Evolutionary conservation across 2,113 vertebrate genomes (phyloP), one percentile per base, ranked within the genome.

Genomic region (Plecturocebus donacophilus): DNA sequence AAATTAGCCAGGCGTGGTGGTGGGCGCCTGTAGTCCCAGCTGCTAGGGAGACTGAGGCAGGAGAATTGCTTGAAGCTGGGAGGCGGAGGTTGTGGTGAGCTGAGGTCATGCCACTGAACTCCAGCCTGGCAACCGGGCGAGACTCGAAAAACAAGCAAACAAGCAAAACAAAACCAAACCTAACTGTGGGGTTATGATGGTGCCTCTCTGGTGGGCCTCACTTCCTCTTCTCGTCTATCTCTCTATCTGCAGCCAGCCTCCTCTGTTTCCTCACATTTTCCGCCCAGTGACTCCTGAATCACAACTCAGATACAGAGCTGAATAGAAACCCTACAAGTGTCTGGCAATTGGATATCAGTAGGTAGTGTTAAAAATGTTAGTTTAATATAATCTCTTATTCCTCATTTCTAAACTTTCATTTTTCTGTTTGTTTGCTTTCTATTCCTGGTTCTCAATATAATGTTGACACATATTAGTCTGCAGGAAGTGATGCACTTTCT

Each of bases 141-240:
- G 52, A 52, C 52, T 52, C 16, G 17, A 52, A 17, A 19, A 52
- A 17, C 14, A 52, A 49, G 14, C 13, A 49, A 52, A 52, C 16
- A 52, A 52, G 16, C 52, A 52, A 52, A 17, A 52, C 52, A 52
- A 52, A 52, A 52, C 52, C 30, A 64, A 87, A 40, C 9, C 5
- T 8, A 58, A 75, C 19, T 10, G 14, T 10, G 2, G 13, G 12
- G 3, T 58, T 56, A 45, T 0, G 38, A 52, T 3, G 3, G 1
- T 16, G 3, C 6, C 25, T 54, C 17, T n/a, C 21, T 27, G 45
- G 14, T 2, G 27, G 13, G 35, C 23, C 5, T 84, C 27, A 17
- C 25, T 84, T 79, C 0, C 20, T 54, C 10, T 4, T 64, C 8
- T 8, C 47, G 0, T 61, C 68, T 23, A 10, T 2, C 45, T 52